Evolutionary conservation across 2,888 invertebrate genomes (phyloP).

Genomic region (Stenoptilia bipunctidactyla): DNA sequence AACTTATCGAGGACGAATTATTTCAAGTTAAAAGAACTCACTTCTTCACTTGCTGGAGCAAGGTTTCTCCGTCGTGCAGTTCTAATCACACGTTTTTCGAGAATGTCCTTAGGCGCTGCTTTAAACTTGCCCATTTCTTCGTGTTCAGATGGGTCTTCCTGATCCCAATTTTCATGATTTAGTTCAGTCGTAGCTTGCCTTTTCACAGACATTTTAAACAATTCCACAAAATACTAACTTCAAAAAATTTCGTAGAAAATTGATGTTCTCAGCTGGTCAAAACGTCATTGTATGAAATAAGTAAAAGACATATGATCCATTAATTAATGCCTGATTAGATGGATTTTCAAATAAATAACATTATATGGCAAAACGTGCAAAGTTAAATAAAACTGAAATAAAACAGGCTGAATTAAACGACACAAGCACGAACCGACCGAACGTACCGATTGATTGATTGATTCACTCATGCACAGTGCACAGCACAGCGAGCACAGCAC

Average conservation of each 20-base stretch:
- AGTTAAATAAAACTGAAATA: too few species aligned
- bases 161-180: slow-evolving; percentile 89
- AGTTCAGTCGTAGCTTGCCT: slow-evolving; percentile 80
- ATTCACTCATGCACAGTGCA: too few species aligned
- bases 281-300: too few species aligned
- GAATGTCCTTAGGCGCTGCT: slow-evolving; percentile 73
- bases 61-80: slow-evolving; percentile 78
- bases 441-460: too few species aligned
- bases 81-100: slow-evolving; percentile 83
- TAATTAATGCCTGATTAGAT: too few species aligned
- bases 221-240: not conserved
- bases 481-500: too few species aligned
- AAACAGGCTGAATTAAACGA: too few species aligned
- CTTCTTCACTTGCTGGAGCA: slow-evolving; percentile 27
- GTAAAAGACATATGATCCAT: too few species aligned
- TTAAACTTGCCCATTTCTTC: slow-evolving; percentile 83
- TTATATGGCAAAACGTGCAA: too few species aligned
- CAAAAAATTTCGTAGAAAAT: not conserved
- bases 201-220: slow-evolving; percentile 76
- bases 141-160: slow-evolving; percentile 74
- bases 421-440: too few species aligned
- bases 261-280: not conserved
- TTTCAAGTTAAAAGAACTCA: slow-evolving; percentile 14
- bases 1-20: too few species aligned
- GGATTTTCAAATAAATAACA: too few species aligned